Base-by-base conservation (phyloP, 1,140 invertebrate genomes). In the Bombus superbus region DNA sequence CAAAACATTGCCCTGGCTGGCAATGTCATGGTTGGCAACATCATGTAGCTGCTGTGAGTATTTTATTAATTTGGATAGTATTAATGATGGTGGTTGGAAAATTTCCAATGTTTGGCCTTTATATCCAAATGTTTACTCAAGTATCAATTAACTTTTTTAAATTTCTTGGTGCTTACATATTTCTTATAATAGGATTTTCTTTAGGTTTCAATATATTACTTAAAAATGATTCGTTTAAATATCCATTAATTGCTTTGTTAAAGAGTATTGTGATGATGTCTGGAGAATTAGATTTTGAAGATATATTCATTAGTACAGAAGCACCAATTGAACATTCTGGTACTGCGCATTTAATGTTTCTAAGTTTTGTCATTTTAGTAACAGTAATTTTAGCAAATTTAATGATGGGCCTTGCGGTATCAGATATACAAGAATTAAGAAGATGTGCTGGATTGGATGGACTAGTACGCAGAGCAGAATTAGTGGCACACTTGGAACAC, bases 251-350 rank as follows among this genome's bases (percentile, higher is more conserved):
- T 79, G 96, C 96, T 1, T 91, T 98, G 1, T 92, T 98, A 0
- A 98, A 98, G 95, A 97, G 97, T 0, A 96, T 98, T 6, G 97
- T 98, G 69, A 98, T 98, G 98, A 98, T 98, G 97, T 97, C 97
- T 0, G 98, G 98, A 0, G 97, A 98, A 92, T 93, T 98, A 47
- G 98, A 98, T 92, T 98, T 97, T 89, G 97, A 98, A 91, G 97
- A 98, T 85, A 97, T 98, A 76, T 98, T 98, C 91, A 98, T 97
- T 90, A 95, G 96, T 32, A 94, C 97, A 13, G 92, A 95, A 15
- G 92, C 96, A 2, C 93, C 94, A 35, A 81, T 95, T 40, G 94
- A 96, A 75, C 97, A 97, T 92, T 96, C 96, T 0, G 96, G 96
- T 2, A 98, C 98, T 0, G 96, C 97, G 0, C 98, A 98, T 90